Percentiles rank a stretch among this genome's conserved stretches.
Conservation (phyloP, 2,888 invertebrate genomes). For the Lycocerus yunnanus region DNA sequence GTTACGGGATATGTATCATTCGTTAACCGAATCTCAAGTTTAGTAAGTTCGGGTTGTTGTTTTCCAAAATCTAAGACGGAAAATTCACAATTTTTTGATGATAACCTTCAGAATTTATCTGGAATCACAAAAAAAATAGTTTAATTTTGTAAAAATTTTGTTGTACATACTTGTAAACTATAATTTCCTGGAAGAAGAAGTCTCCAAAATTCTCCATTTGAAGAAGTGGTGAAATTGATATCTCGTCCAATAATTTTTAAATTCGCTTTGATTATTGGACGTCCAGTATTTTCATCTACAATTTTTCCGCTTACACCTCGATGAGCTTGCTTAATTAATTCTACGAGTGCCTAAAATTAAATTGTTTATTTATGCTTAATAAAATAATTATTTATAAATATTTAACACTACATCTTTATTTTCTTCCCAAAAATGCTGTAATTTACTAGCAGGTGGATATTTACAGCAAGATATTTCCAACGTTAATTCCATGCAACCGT, state of each 20-base stretch:
- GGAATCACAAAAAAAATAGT: constrained; percentile 1
- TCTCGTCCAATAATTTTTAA: constrained; percentile 62
- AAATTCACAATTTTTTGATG: constrained; percentile 18
- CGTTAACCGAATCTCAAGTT: constrained; percentile 6
- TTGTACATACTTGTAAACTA: constrained; percentile 56
- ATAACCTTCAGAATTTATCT: constrained; percentile 29
- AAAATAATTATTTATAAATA: not conserved
- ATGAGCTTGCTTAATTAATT: constrained; percentile 61
- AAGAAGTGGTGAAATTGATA: constrained; percentile 60
- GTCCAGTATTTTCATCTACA: constrained; percentile 54
- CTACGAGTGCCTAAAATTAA: constrained; percentile 56
- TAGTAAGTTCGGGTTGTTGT: constrained; percentile 13
- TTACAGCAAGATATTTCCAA: constrained; percentile 72
- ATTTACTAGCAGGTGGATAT: constrained; percentile 59
- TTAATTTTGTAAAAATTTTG: not conserved
- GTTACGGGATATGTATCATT: not conserved
- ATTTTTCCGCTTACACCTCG: constrained; percentile 65
- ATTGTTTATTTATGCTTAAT: not conserved
- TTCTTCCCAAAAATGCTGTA: constrained; percentile 62
- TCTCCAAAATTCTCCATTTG: constrained; percentile 69
- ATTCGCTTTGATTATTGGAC: constrained; percentile 58
- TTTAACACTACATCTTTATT: constrained; percentile 60
- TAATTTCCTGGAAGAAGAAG: constrained; percentile 66
- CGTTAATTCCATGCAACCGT: constrained; percentile 70
- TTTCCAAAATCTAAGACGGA: constrained; percentile 7